Conservation (phyloP, 2,797 vertebrate genomes). For the Oreonectes daqikongensis region DNA sequence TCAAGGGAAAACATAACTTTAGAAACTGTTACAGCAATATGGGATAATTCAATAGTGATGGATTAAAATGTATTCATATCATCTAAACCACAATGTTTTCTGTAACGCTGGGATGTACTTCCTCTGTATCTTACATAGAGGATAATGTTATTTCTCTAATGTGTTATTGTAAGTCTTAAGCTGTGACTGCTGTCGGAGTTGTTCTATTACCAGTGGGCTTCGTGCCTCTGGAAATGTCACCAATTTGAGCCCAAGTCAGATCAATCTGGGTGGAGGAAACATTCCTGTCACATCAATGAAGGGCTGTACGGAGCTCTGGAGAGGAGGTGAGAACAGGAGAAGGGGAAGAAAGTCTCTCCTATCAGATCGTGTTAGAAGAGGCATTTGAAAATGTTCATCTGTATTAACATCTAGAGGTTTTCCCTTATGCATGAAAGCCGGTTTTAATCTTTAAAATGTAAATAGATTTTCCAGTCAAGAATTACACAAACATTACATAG, state of each 20-base stretch:
- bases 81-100: background rate
- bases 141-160: conserved; percentile 62
- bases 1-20: background rate
- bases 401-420: conserved; percentile 19
- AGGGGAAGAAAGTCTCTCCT: conserved; percentile 26
- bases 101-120: background rate
- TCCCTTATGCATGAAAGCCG: conserved; percentile 5
- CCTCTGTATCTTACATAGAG: background rate
- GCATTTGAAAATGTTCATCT: conserved; percentile 29
- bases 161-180: conserved; percentile 47
- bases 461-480: too few species aligned
- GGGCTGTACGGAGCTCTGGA: conserved; percentile 12
- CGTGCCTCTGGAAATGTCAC: conserved; percentile 48
- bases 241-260: conserved; percentile 47
- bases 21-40: background rate
- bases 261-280: conserved; percentile 44
- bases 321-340: conserved; percentile 37
- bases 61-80: background rate
- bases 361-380: conserved; percentile 40
- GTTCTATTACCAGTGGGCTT: conserved; percentile 38
- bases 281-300: conserved; percentile 42
- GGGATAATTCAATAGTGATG: background rate
- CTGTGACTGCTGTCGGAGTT: conserved; percentile 45
- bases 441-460: too few species aligned
- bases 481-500: too few species aligned